phyloP scores from a whole-genome alignment of 2,888 invertebrate genomes.

The Coecobrya sp. region DNA sequence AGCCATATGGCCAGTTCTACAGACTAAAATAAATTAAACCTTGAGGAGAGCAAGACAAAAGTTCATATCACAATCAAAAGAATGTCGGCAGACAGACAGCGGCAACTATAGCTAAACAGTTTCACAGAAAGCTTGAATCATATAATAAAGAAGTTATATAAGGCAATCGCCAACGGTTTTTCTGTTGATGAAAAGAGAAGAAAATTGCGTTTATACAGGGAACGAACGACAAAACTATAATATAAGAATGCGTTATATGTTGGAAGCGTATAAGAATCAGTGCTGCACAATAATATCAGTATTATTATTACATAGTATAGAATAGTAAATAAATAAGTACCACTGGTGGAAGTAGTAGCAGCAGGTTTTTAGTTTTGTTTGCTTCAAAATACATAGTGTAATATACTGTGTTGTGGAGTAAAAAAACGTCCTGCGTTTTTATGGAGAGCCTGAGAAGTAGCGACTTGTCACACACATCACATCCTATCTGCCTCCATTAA shows the following conservation, averaged over 20 bases:
- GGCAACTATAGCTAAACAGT: background rate
- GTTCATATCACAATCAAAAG: background rate
- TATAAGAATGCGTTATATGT: background rate
- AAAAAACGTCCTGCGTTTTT: conserved; percentile 55
- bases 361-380: conserved; percentile 43
- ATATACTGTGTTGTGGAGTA: background rate
- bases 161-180: conserved; percentile 14
- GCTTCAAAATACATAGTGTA: background rate
- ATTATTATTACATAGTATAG: conserved; percentile 35
- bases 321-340: conserved; percentile 43
- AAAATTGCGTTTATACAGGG: background rate
- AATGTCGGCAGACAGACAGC: background rate
- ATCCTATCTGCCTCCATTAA: conserved; percentile 79
- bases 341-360: conserved; percentile 21
- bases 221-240: background rate
- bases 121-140: background rate
- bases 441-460: conserved; percentile 77
- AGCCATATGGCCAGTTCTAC: no score
- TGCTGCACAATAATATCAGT: background rate
- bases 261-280: background rate
- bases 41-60: no score
- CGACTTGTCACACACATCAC: conserved; percentile 80
- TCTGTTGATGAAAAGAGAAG: background rate
- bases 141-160: background rate
- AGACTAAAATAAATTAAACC: no score